Evolutionary conservation across 2,797 vertebrate genomes (phyloP).

Genomic region (Orientallactaga sibirica): DNA sequence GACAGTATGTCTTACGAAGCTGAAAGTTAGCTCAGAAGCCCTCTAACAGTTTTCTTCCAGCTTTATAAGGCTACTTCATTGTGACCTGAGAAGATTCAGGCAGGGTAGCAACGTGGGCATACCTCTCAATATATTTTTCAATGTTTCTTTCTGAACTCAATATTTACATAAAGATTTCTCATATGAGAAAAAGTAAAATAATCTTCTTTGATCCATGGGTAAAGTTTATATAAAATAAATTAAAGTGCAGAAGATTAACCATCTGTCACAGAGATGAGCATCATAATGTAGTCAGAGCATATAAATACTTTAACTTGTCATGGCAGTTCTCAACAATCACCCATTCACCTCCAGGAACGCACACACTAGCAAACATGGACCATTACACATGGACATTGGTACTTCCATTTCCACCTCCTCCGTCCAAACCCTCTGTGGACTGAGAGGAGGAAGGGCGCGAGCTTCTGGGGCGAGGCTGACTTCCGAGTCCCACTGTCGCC

Average conservation of each 20-base stretch:
- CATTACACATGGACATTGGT: constrained; percentile 88
- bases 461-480: constrained; percentile 87
- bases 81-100: constrained; percentile 37
- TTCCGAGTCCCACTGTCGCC: constrained; percentile 87
- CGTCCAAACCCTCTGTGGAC: constrained; percentile 92
- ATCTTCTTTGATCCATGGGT: constrained; percentile 57
- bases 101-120: neutral
- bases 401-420: constrained; percentile 82
- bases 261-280: constrained; percentile 2
- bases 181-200: constrained; percentile 51
- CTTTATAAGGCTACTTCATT: constrained; percentile 64
- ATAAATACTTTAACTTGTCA: constrained; percentile 46
- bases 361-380: neutral
- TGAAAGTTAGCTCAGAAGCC: constrained; percentile 55
- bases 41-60: neutral
- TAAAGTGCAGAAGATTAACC: constrained; percentile 74
- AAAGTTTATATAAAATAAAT: constrained; percentile 74
- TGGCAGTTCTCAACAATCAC: neutral
- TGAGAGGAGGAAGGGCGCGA: constrained; percentile 94
- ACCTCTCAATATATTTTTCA: constrained; percentile 33
- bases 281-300: neutral
- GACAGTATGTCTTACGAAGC: constrained; percentile 45
- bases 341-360: neutral
- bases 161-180: constrained; percentile 76
- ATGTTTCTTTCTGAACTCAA: constrained; percentile 46